Conservation (phyloP, 2,797 vertebrate genomes). For the Benthosema pterotum region DNA sequence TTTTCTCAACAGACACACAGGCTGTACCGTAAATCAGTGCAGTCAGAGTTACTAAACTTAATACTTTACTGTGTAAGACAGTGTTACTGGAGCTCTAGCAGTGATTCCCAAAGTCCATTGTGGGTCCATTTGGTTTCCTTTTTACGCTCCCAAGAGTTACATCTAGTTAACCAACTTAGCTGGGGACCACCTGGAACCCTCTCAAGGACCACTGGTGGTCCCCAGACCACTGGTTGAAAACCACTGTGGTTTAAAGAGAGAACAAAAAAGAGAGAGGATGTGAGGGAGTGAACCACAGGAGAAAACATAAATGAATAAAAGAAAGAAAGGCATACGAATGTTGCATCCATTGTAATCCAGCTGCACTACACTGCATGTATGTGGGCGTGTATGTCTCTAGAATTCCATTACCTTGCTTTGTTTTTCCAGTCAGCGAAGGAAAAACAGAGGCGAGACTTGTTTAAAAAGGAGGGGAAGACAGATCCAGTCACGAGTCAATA, state of each 20-base stretch:
- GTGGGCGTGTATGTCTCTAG: slow-evolving; percentile 57
- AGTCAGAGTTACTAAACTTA: too few relatives aligned
- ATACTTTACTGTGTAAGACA: too few relatives aligned
- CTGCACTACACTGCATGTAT: slow-evolving; percentile 16
- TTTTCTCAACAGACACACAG: slow-evolving; percentile 23
- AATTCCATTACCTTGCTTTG: slow-evolving; percentile 40
- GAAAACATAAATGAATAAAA: neutral
- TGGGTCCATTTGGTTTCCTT: slow-evolving; percentile 6
- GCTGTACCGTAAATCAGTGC: too few relatives aligned
- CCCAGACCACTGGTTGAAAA: too few relatives aligned
- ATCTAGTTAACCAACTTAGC: too few relatives aligned
- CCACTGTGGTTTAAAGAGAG: too few relatives aligned
- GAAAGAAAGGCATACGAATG: neutral
- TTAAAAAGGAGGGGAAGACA: slow-evolving; percentile 10
- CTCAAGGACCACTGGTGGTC: too few relatives aligned
- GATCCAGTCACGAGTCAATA: slow-evolving; percentile 34
- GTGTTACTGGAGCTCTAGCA: too few relatives aligned
- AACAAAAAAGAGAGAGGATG: slow-evolving; percentile 1
- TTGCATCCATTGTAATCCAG: slow-evolving; percentile 30
- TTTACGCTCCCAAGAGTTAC: neutral
- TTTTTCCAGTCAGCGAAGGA: slow-evolving; percentile 20
- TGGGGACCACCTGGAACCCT: too few relatives aligned
- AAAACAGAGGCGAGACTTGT: slow-evolving; percentile 33
- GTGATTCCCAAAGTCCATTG: too few relatives aligned
- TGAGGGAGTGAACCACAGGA: neutral